phyloP scores from a whole-genome alignment of 1,140 invertebrate species.

The Sitobion miscanthi region DNA sequence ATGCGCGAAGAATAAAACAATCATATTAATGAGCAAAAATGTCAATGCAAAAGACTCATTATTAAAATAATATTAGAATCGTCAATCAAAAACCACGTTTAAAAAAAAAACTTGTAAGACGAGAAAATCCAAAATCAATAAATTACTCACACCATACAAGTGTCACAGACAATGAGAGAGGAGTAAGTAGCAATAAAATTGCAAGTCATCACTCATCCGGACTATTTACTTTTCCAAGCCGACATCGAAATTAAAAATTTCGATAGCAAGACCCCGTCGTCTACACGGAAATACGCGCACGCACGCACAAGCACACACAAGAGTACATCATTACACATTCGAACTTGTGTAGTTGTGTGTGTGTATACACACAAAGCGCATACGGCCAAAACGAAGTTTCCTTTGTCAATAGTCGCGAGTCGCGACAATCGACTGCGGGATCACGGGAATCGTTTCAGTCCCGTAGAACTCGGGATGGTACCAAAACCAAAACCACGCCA shows the following conservation, averaged over 20 bases:
- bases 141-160: too few species aligned
- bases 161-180: too few species aligned
- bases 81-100: too few species aligned
- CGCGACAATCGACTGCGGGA: neutral
- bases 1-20: too few species aligned
- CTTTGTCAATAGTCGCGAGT: neutral
- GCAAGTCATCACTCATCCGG: too few species aligned
- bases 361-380: neutral
- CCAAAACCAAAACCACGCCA: neutral
- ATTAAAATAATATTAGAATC: too few species aligned
- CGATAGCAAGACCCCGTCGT: neutral
- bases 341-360: neutral
- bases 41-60: too few species aligned
- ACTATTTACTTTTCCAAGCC: neutral
- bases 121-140: too few species aligned
- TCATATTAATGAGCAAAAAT: too few species aligned
- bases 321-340: neutral
- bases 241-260: neutral
- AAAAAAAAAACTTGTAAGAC: too few species aligned
- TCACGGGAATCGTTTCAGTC: too few species aligned
- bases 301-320: neutral
- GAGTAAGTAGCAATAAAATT: too few species aligned
- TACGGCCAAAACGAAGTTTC: neutral
- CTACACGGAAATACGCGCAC: neutral
- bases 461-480: neutral